Conservation (phyloP, 1,140 invertebrate species). For the Saccostrea echinata region DNA sequence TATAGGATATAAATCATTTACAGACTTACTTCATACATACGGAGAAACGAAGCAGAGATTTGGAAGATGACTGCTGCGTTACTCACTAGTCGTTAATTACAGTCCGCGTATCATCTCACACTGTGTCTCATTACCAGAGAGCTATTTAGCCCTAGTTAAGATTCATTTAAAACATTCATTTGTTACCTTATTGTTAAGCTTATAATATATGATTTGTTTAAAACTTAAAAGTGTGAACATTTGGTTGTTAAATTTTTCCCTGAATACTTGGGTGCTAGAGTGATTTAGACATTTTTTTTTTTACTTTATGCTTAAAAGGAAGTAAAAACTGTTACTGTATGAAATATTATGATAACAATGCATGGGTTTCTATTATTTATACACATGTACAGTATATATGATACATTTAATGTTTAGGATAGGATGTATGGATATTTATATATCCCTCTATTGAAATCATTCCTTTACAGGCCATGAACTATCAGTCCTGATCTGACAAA, state of each 20-base stretch:
- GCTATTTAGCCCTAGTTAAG: background rate
- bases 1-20: conserved; percentile 68
- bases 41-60: conserved; percentile 70
- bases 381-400: background rate
- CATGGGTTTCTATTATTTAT: too few species aligned
- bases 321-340: too few species aligned
- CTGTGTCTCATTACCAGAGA: background rate
- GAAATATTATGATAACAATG: too few species aligned
- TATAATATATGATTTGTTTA: background rate
- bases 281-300: background rate
- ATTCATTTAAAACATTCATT: background rate
- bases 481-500: too few species aligned
- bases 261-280: background rate
- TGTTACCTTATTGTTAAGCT: background rate
- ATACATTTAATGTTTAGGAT: background rate
- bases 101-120: background rate
- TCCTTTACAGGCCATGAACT: too few species aligned
- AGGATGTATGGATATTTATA: too few species aligned
- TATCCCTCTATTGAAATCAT: too few species aligned
- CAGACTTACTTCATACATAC: conserved; percentile 63
- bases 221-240: background rate
- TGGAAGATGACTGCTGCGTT: conserved; percentile 58
- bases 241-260: background rate
- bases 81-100: background rate
- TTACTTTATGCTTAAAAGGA: background rate